Conservation (phyloP, 2,888 invertebrate genomes). For the Caenorhabditis imperialis region DNA sequence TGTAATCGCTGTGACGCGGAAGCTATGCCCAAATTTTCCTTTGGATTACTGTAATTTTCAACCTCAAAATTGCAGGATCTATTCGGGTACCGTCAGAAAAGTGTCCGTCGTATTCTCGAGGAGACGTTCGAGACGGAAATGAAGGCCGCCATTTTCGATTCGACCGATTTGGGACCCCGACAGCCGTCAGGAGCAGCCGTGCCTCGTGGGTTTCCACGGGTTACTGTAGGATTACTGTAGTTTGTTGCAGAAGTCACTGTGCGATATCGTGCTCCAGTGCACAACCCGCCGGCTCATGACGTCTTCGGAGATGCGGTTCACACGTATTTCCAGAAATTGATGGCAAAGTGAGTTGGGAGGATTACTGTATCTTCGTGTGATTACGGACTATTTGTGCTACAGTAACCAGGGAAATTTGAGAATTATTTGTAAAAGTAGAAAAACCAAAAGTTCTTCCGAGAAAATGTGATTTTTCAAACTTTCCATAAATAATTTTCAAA, state of each 20-base stretch:
- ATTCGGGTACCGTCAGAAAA: conserved; percentile 19
- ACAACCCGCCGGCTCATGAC: conserved; percentile 28
- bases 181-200: background rate
- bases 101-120: conserved; percentile 17
- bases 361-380: too few species aligned
- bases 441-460: too few species aligned
- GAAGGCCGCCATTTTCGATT: background rate
- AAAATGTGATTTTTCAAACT: too few species aligned
- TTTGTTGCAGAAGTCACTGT: conserved; percentile 13
- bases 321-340: conserved; percentile 34
- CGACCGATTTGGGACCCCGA: background rate
- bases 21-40: too few species aligned
- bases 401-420: too few species aligned
- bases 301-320: conserved; percentile 39
- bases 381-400: too few species aligned
- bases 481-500: too few species aligned
- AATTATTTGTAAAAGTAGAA: too few species aligned
- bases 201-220: background rate
- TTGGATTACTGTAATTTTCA: too few species aligned
- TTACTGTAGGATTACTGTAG: too few species aligned
- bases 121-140: conserved; percentile 43
- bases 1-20: too few species aligned
- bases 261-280: conserved; percentile 18
- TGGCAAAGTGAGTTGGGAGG: conserved; percentile 18
- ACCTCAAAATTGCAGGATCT: too few species aligned